Evolutionary conservation across 2,888 invertebrate species (phyloP).

Genomic region (Proisotoma minuta): DNA sequence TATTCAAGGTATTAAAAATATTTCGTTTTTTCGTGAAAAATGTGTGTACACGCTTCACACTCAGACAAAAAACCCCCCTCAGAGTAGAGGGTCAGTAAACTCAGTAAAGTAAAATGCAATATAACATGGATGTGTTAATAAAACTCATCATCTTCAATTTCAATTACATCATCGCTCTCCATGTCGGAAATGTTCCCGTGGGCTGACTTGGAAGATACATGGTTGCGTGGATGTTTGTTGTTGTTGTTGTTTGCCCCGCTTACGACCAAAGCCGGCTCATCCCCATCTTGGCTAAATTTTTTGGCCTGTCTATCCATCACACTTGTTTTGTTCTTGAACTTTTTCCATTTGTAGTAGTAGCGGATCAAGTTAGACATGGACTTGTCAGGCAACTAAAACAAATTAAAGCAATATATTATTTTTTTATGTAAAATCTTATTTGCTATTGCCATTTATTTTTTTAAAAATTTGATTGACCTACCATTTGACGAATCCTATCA

Average conservation of each 20-base stretch:
- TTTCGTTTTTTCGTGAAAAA: too few relatives aligned
- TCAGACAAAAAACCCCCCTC: too few relatives aligned
- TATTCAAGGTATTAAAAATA: not conserved
- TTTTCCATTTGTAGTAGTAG: conserved; percentile 98
- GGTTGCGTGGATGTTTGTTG: conserved; percentile 25
- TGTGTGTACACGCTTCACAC: too few relatives aligned
- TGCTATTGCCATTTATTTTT: conserved; percentile 1
- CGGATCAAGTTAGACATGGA: conserved; percentile 92
- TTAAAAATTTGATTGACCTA: conserved; percentile 51
- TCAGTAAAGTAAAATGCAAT: not conserved
- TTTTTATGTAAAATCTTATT: too few relatives aligned
- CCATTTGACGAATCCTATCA: conserved; percentile 95
- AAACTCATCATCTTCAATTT: conserved; percentile 26
- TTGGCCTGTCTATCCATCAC: conserved; percentile 83
- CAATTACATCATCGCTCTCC: conserved; percentile 33
- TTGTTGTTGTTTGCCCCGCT: conserved; percentile 17
- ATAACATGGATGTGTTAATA: not conserved
- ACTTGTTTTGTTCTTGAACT: conserved; percentile 84
- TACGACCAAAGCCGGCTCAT: conserved; percentile 25
- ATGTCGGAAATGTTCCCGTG: conserved; percentile 18
- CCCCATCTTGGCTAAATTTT: conserved; percentile 53
- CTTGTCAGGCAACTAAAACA: conserved; percentile 84
- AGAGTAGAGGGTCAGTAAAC: too few relatives aligned
- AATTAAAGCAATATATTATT: too few relatives aligned
- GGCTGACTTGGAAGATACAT: conserved; percentile 16